Percentiles rank a stretch among this genome's conserved stretches.
Evolutionary conservation across 2,888 invertebrate genomes (phyloP).

Genomic region (Ophraella communa): DNA sequence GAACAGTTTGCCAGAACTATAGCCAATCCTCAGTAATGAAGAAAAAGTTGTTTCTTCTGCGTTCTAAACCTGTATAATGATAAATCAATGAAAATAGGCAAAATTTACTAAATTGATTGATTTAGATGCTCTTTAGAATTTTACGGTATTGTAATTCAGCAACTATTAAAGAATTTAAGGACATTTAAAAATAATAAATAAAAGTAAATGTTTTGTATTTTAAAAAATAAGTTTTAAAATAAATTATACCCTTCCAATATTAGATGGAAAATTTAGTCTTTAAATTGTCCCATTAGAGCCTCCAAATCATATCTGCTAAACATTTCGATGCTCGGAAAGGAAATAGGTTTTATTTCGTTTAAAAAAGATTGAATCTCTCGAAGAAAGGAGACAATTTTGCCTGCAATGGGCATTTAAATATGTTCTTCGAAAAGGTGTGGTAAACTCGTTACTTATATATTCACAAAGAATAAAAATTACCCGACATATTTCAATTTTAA

Average conservation of each 20-base stretch:
- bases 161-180: no score
- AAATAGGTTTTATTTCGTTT: slow-evolving; percentile 13
- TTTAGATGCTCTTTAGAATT: no score
- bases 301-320: not conserved
- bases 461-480: slow-evolving; percentile 35
- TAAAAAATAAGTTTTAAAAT: not conserved
- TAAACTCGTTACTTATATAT: slow-evolving; percentile 35
- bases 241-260: not conserved
- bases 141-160: no score
- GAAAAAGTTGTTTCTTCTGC: no score
- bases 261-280: not conserved
- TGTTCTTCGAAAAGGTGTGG: slow-evolving; percentile 22
- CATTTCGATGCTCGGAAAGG: not conserved
- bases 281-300: not conserved
- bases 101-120: no score
- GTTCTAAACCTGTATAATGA: no score
- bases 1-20: no score
- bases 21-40: no score
- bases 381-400: slow-evolving; percentile 16
- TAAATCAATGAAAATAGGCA: no score
- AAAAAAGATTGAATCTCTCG: slow-evolving; percentile 12
- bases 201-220: not conserved
- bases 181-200: not conserved
- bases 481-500: slow-evolving; percentile 38
- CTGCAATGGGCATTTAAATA: slow-evolving; percentile 36